Evolutionary conservation across 2,113 vertebrate genomes (phyloP), one percentile per base, ranked within the genome.

Genomic region (Labrus mixtus): DNA sequence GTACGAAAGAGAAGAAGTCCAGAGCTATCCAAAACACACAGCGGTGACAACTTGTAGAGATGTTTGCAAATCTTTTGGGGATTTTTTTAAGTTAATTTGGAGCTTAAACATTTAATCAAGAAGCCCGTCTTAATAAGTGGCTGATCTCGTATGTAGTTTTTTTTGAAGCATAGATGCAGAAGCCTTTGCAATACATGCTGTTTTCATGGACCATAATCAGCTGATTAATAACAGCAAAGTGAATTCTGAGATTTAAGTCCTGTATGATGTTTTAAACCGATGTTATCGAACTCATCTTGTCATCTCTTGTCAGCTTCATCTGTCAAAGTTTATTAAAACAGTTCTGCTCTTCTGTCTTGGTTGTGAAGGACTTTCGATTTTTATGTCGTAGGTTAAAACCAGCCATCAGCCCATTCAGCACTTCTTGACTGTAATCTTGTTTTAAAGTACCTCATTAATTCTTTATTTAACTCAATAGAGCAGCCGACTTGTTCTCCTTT

Each of bases 371-470:
- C 53, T n/a, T 81, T 75, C 12, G 45, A 78, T 82, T 79, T 65
- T 76, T 62, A 19, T 64, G 37, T 69, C 29, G 51, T 25, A 48
- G 54, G 29, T 70, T 79, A 55, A 73, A 67, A 68, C 5, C 36
- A 59, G 43, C 69, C 53, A 29, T 75, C 60, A 68, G 74, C 45
- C 55, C 71, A 64, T 73, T 81, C 74, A 78, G 72, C 64, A 82
- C 72, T 73, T 84, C 61, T 79, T 56, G 73, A 71, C 65, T 78
- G 22, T 79, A 78, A 86, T 25, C 60, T 77, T 76, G 71, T 79
- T 81, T 77, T 43, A 76, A 78, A 61, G 68, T 58, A 70, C 72
- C 64, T 85, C 76, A 79, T 85, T 77, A 82, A 80, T 67, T 79
- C 59, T 73, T 79, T 17, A 76, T 73, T 74, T 74, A 54, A 68